Evolutionary conservation across 2,113 vertebrate genomes (phyloP).

Genomic region (Strix aluco): DNA sequence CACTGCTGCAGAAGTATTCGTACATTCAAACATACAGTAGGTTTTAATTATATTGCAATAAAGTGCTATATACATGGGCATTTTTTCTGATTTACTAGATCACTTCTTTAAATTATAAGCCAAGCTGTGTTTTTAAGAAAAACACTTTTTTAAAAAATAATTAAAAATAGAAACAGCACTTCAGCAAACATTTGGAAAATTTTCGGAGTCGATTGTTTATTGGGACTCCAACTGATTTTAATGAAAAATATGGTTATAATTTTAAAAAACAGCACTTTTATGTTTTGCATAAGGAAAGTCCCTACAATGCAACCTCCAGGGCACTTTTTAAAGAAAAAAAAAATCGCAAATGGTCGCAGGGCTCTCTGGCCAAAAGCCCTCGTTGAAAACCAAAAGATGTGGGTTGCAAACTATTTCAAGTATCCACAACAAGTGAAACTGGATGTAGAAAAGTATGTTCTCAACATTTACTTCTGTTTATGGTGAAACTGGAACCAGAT

Average conservation of each 20-base stretch:
- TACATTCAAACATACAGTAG: not conserved
- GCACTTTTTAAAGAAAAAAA: constrained; percentile 34
- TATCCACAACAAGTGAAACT: constrained; percentile 77
- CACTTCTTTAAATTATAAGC: constrained; percentile 29
- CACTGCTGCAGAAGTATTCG: not conserved
- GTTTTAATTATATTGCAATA: constrained; percentile 60
- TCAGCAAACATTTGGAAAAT: constrained; percentile 53
- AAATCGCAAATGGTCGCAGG: constrained; percentile 35
- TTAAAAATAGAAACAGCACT: constrained; percentile 69
- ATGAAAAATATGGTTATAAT: constrained; percentile 79
- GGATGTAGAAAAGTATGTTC: constrained; percentile 70
- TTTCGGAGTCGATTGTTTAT: constrained; percentile 64
- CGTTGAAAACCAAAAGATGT: constrained; percentile 73
- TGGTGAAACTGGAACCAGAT: constrained; percentile 75
- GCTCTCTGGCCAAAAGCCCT: constrained; percentile 42
- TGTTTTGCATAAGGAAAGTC: constrained; percentile 71
- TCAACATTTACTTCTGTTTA: constrained; percentile 71
- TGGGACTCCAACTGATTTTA: constrained; percentile 72
- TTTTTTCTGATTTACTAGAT: constrained; percentile 40
- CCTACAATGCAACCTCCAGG: constrained; percentile 65
- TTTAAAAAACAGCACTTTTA: constrained; percentile 70
- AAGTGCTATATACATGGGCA: not conserved
- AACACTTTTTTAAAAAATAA: not conserved
- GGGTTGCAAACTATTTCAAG: constrained; percentile 70
- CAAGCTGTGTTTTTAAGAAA: constrained; percentile 3